These are phyloP conservation scores for Callaeas wilsoni DNA, from an alignment of 2,113 vertebrate genomes.

Conservation along the genomic window DNA sequence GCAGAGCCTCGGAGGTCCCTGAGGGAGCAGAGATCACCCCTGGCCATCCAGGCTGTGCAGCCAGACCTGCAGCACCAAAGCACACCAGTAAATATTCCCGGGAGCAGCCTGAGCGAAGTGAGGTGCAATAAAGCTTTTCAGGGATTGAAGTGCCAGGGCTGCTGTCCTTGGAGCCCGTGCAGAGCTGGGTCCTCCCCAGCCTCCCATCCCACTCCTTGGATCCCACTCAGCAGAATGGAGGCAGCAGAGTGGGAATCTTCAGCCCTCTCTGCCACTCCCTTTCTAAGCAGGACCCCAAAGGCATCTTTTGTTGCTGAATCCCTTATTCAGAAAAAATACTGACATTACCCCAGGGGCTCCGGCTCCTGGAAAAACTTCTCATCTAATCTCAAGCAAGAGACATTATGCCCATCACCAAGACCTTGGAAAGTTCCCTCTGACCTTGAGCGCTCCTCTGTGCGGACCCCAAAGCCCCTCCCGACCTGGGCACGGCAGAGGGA, in stretches of 20 bases:
- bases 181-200: background rate
- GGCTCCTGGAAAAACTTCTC: background rate
- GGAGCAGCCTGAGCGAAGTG: background rate
- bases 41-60: background rate
- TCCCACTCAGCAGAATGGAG: background rate
- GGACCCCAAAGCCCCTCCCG: accelerated
- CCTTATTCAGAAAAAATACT: background rate
- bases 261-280: background rate
- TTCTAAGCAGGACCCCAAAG: background rate
- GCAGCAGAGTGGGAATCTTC: background rate
- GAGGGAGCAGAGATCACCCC: background rate
- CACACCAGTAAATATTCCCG: background rate
- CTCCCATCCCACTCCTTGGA: background rate
- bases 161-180: background rate
- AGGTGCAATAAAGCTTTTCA: background rate
- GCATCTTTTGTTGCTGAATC: background rate
- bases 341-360: background rate
- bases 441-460: accelerated
- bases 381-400: background rate
- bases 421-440: background rate
- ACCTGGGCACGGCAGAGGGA: accelerated
- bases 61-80: background rate
- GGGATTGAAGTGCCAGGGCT: background rate
- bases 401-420: accelerated
- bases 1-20: accelerated